Percentiles rank a stretch among this genome's conserved stretches.
These are phyloP conservation scores for Albula goreensis DNA, from an alignment of 2,113 vertebrate genomes.

Conservation along the genomic window DNA sequence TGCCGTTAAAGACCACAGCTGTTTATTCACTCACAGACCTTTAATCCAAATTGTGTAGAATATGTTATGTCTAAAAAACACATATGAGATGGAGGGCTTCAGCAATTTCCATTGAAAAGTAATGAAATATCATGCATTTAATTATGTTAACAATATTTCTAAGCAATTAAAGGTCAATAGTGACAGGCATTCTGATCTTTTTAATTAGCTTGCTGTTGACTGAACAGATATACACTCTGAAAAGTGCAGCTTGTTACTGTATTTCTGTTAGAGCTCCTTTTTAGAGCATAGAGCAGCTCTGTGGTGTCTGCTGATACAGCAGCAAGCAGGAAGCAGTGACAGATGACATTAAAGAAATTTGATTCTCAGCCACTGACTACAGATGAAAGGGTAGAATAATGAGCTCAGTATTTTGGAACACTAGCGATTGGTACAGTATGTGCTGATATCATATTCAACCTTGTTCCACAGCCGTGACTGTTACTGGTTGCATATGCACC, in stretches of 20 bases:
- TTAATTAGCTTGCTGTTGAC: background rate
- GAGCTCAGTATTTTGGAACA: background rate
- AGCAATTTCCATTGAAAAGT: background rate
- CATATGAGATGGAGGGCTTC: too few species aligned
- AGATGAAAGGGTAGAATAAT: conserved; percentile 1
- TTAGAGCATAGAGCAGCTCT: background rate
- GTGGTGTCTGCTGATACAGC: background rate
- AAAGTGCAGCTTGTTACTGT: background rate
- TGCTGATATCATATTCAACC: too few species aligned
- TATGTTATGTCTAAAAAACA: background rate
- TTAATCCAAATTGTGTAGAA: background rate
- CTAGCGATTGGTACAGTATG: too few species aligned
- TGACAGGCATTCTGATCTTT: too few species aligned
- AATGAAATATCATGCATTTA: background rate
- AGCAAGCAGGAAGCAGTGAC: background rate
- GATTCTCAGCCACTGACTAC: background rate
- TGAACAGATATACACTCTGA: background rate
- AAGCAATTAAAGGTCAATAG: too few species aligned
- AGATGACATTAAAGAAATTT: background rate
- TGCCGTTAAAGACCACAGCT: background rate
- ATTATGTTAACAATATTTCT: too few species aligned
- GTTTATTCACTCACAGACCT: background rate
- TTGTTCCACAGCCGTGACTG: too few species aligned
- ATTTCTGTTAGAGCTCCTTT: background rate
- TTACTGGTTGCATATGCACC: too few species aligned